phyloP scores from a whole-genome alignment of 2,113 vertebrate species.

The Bubo scandiacus region DNA sequence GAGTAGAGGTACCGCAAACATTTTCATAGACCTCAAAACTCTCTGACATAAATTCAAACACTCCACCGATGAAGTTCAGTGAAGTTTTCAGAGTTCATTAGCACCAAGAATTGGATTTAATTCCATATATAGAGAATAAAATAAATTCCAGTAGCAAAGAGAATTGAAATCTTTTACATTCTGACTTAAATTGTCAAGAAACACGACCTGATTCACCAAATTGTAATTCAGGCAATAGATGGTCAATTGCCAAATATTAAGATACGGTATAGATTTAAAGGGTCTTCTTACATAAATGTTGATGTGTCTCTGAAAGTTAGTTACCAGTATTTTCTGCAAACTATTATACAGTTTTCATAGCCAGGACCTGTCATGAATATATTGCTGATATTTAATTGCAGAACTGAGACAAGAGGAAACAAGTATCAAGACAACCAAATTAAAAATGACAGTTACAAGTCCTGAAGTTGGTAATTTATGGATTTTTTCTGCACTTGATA shows the following conservation, averaged over 20 bases:
- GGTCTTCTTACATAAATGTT: constrained; percentile 9
- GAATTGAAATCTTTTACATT: constrained; percentile 26
- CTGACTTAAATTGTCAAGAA: constrained; percentile 42
- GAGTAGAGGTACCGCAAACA: background rate
- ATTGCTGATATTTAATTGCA: constrained; percentile 35
- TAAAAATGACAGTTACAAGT: constrained; percentile 35
- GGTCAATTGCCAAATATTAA: background rate
- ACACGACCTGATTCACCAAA: background rate
- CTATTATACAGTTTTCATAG: constrained; percentile 46
- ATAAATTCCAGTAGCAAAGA: constrained; percentile 44
- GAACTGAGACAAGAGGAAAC: constrained; percentile 37
- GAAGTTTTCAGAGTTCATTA: constrained; percentile 24
- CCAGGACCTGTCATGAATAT: background rate
- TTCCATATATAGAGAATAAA: constrained; percentile 4
- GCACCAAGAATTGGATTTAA: background rate
- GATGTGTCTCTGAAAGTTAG: constrained; percentile 38
- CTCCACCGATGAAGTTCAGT: background rate
- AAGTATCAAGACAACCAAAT: constrained; percentile 18
- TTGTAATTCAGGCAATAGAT: constrained; percentile 15
- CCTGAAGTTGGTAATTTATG: background rate
- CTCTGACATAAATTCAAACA: constrained; percentile 19
- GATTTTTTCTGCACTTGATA: background rate
- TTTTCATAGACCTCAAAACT: background rate
- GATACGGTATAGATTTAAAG: constrained; percentile 34
- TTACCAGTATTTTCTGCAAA: constrained; percentile 48